Evolutionary conservation across 1,140 invertebrate species (phyloP).

Genomic region (Psilanteris sp.): DNA sequence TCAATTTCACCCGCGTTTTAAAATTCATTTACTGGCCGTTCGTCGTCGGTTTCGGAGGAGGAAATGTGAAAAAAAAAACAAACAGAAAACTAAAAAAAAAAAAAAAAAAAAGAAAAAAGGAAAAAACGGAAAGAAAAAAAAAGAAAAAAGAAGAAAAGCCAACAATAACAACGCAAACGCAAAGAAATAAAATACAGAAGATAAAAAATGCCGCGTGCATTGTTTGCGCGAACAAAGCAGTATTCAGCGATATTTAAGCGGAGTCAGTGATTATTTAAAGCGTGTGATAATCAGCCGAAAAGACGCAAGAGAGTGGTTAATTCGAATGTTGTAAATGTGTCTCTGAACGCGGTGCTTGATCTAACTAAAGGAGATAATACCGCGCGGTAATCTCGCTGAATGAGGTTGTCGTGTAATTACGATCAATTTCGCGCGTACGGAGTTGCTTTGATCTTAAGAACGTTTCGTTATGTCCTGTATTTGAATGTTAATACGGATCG

Average conservation of each 20-base stretch:
- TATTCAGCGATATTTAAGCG: constrained; percentile 4
- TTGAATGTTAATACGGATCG: constrained; percentile 21
- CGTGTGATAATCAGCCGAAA: constrained; percentile 23
- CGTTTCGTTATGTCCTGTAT: constrained; percentile 10
- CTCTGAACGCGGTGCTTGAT: constrained; percentile 32
- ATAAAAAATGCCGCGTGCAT: not conserved
- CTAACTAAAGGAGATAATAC: constrained; percentile 44
- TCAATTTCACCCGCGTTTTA: too few relatives aligned
- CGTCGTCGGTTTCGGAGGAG: too few relatives aligned
- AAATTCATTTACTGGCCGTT: too few relatives aligned
- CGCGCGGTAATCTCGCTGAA: constrained; percentile 28
- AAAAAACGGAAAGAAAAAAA: too few relatives aligned
- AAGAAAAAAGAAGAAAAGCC: too few relatives aligned
- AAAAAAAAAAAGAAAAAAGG: too few relatives aligned
- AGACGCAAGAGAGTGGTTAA: constrained; percentile 24
- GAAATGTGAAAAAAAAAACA: too few relatives aligned
- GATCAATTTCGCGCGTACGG: constrained; percentile 40
- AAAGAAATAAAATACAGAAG: too few relatives aligned
- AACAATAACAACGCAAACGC: too few relatives aligned
- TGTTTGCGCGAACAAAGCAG: constrained; percentile 1
- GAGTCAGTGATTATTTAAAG: constrained; percentile 22
- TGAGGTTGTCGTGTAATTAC: constrained; percentile 44
- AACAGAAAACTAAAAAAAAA: too few relatives aligned
- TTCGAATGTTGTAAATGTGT: constrained; percentile 31
- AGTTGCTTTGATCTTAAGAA: constrained; percentile 30